These are phyloP conservation scores for Anguilla anguilla DNA, from an alignment of 2,797 vertebrate species.

Conservation along the genomic window DNA sequence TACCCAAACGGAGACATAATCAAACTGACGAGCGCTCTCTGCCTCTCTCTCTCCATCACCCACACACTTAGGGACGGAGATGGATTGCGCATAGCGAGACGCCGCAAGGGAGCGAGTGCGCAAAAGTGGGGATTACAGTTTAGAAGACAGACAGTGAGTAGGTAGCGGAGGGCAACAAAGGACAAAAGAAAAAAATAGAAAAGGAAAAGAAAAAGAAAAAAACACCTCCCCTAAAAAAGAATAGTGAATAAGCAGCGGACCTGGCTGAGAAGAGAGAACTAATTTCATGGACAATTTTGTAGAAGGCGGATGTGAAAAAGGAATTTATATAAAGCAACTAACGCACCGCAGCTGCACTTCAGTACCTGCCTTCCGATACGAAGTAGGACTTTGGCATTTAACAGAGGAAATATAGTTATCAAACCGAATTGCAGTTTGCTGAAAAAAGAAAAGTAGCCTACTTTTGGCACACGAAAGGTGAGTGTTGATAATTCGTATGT, in stretches of 20 bases:
- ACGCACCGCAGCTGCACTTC: background rate
- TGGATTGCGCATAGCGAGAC: constrained; percentile 64
- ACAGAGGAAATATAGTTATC: constrained; percentile 14
- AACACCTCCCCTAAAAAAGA: background rate
- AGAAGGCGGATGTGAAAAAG: background rate
- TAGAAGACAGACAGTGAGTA: constrained; percentile 48
- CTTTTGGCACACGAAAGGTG: constrained; percentile 15
- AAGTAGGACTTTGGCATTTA: constrained; percentile 14
- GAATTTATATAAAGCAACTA: background rate
- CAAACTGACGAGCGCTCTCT: constrained; percentile 42
- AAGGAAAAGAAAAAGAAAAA: constrained; percentile 18
- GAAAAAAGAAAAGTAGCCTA: background rate
- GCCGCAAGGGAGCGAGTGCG: constrained; percentile 43
- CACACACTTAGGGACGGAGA: constrained; percentile 49
- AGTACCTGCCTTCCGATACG: background rate
- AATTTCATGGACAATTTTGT: background rate
- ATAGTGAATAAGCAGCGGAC: background rate
- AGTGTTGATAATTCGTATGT: background rate
- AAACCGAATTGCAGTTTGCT: background rate
- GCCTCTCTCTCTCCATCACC: constrained; percentile 41
- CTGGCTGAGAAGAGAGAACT: background rate
- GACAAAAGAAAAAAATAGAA: constrained; percentile 56
- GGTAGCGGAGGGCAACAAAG: constrained; percentile 55
- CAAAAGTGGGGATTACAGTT: constrained; percentile 60
- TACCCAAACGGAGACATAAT: constrained; percentile 43